Conservation (phyloP, 1,140 invertebrate species). For the Zaprionus davidi region DNA sequence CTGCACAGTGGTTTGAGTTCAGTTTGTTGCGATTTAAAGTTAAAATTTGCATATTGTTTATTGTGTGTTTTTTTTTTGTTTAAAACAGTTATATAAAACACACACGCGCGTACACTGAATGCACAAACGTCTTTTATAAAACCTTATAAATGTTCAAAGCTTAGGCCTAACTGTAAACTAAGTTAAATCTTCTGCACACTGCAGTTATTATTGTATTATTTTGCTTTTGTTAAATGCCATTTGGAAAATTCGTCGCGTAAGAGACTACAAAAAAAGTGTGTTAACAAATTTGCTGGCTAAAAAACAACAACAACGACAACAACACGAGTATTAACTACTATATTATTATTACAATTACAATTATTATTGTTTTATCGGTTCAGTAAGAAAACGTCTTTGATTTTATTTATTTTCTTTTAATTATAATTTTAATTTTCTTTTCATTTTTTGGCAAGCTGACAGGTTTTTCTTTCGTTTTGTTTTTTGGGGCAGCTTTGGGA, state of each 20-base stretch:
- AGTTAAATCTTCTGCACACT: slow-evolving; percentile 60
- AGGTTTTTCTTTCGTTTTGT: slow-evolving; percentile 14
- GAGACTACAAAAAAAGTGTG: slow-evolving; percentile 30
- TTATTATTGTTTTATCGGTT: slow-evolving; percentile 23
- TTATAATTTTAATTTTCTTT: slow-evolving; percentile 9
- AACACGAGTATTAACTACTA: slow-evolving; percentile 29
- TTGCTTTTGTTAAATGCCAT: slow-evolving; percentile 59
- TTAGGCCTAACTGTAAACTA: slow-evolving; percentile 35
- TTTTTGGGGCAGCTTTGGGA: slow-evolving; percentile 36
- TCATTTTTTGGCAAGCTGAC: slow-evolving; percentile 23
- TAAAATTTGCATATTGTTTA: slow-evolving; percentile 6
- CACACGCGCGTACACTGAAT: not conserved
- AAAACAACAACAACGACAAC: slow-evolving; percentile 24
- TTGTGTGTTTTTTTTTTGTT: slow-evolving; percentile 20
- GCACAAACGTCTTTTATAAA: slow-evolving; percentile 16
- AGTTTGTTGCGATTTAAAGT: not conserved
- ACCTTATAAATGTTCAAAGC: slow-evolving; percentile 50
- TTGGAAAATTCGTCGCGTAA: slow-evolving; percentile 63
- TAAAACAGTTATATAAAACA: slow-evolving; percentile 65
- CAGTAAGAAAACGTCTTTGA: slow-evolving; percentile 15
- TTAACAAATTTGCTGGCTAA: slow-evolving; percentile 48
- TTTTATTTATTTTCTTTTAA: slow-evolving; percentile 4
- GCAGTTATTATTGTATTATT: slow-evolving; percentile 32
- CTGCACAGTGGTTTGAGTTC: slow-evolving; percentile 17
- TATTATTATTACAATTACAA: slow-evolving; percentile 6